These are phyloP conservation scores for Lacanobia oleracea DNA, from an alignment of 2,888 invertebrate genomes.

Conservation along the genomic window DNA sequence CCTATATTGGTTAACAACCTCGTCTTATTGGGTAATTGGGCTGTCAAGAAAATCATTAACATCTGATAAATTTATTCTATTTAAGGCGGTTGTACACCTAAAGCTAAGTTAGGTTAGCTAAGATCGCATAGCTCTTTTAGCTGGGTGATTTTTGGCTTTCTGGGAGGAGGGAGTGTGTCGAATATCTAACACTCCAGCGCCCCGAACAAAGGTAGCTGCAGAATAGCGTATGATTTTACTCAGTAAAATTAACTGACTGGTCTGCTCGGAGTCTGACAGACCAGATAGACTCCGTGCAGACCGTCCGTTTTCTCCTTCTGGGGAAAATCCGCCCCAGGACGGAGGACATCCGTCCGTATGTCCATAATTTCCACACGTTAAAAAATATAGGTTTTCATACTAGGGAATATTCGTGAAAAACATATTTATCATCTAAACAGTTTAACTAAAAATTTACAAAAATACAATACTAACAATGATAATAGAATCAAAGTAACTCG, in stretches of 20 bases:
- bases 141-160: background rate
- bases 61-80: background rate
- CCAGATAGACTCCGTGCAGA: too few species aligned
- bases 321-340: background rate
- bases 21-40: background rate
- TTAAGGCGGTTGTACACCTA: background rate
- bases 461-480: too few species aligned
- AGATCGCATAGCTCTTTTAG: background rate
- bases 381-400: background rate
- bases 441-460: too few species aligned
- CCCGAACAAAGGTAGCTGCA: background rate
- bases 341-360: background rate
- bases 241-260: too few species aligned
- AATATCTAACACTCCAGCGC: background rate
- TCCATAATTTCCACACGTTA: background rate
- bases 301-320: too few species aligned
- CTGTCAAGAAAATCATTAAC: constrained; percentile 7
- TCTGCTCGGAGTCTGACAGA: background rate
- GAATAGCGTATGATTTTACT: background rate
- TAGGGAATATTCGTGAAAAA: too few species aligned
- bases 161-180: background rate
- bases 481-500: too few species aligned
- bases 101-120: background rate
- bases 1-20: too few species aligned
- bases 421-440: too few species aligned